These are phyloP conservation scores for Fistularia commersonii DNA, from an alignment of 2,797 vertebrate species.

Conservation along the genomic window DNA sequence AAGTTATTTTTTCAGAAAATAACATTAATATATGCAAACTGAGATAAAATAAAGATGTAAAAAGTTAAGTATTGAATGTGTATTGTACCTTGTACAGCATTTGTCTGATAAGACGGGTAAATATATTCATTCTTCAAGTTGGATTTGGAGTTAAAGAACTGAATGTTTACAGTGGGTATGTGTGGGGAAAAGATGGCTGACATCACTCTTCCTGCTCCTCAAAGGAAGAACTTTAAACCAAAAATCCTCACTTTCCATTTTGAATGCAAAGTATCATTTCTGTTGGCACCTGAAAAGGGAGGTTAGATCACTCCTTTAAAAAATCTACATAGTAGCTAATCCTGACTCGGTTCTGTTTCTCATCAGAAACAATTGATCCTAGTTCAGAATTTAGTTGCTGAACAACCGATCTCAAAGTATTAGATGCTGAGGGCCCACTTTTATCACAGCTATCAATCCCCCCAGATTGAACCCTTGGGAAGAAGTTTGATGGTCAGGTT, in stretches of 20 bases:
- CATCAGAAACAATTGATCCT: too few species aligned
- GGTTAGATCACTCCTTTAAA: too few species aligned
- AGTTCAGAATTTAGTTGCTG: too few species aligned
- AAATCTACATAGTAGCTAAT: too few species aligned
- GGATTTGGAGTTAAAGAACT: conserved; percentile 51
- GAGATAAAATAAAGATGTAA: conserved; percentile 76
- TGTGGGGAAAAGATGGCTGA: conserved; percentile 48
- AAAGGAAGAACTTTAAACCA: conserved; percentile 49
- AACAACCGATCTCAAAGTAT: too few species aligned
- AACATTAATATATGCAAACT: conserved; percentile 87
- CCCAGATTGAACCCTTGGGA: too few species aligned
- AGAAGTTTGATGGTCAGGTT: too few species aligned
- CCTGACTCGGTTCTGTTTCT: too few species aligned
- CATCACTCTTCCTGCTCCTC: conserved; percentile 27
- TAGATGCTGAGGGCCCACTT: too few species aligned
- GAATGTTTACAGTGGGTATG: conserved; percentile 70
- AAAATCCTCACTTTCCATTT: conserved; percentile 35
- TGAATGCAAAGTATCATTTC: conserved; percentile 8
- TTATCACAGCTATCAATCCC: too few species aligned
- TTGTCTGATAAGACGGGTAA: conserved; percentile 70
- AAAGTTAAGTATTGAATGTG: conserved; percentile 82
- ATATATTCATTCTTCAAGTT: conserved; percentile 55
- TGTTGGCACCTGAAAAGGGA: too few species aligned
- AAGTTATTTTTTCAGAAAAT: conserved; percentile 96
- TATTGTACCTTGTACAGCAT: conserved; percentile 78